Base-by-base conservation (phyloP, 2,113 vertebrate species). In the Cyprinodon brontotheroides region DNA sequence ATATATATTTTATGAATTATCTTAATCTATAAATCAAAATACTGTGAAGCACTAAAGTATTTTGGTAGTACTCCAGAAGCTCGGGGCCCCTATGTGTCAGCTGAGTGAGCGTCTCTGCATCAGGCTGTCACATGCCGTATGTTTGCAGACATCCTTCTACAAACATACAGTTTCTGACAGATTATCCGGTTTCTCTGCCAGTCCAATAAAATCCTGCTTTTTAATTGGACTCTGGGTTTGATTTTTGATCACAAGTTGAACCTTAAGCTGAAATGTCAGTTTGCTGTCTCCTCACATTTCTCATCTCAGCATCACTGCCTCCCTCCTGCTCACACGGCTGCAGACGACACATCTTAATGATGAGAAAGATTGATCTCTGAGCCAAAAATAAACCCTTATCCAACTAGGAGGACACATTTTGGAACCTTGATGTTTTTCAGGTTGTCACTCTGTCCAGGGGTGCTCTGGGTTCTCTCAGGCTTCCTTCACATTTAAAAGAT, bases 351-450 rank as follows among this genome's bases (percentile, higher is more conserved):
- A 7, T 67, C 76, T 69, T 91, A 91, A 91, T 88, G 81, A 83
- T 84, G 79, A 79, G 83, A 75, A 89, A 86, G 80, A 91, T 81
- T 86, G 81, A 88, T 88, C 75, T 71, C 62, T 1, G 68, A 2
- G 45, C 82, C 79, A 47, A 86, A 89, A 89, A 90, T 90, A 90
- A 70, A 69, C 74, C 77, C 80, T 88, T 85, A 88, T 88, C 88
- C 80, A 80, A 77, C 82, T 38, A 72, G 67, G 71, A 77, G 78
- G 68, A 77, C 81, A 87, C 68, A 89, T 82, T 87, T 76, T 62
- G 64, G 68, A 78, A 64, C 66, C n/a, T n/a, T 1, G 5, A 39
- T 78, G 74, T 79, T 88, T 61, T 61, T 91, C 87, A 79, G 83
- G 73, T 76, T 90, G 86, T 86, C 85, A 82, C 70, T 77, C 37